Conservation (phyloP, 2,888 invertebrate species). For the Xanthorhoe spadicearia region DNA sequence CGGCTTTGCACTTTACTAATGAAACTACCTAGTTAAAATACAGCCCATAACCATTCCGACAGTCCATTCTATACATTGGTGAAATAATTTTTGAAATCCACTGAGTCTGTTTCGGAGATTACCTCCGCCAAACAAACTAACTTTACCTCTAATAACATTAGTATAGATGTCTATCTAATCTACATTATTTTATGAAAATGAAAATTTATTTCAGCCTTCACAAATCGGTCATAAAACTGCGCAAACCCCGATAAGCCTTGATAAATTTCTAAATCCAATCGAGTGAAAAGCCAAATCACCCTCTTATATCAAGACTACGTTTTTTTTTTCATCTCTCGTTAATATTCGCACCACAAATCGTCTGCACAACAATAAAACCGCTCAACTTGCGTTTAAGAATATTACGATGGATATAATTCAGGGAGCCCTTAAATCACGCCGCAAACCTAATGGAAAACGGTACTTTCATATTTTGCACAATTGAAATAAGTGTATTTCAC, state of each 20-base stretch:
- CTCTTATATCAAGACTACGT: constrained; percentile 7
- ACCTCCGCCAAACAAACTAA: no score
- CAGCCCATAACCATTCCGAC: no score
- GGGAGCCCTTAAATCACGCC: constrained; percentile 64
- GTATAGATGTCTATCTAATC: no score
- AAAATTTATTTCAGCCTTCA: not conserved
- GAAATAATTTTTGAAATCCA: no score
- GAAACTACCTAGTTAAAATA: no score
- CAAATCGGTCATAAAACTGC: not conserved
- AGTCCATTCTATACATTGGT: no score
- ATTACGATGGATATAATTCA: constrained; percentile 63
- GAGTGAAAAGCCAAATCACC: constrained; percentile 9
- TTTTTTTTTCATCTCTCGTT: constrained; percentile 14
- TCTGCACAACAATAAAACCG: constrained; percentile 52
- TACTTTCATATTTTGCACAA: constrained; percentile 63
- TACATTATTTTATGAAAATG: not conserved
- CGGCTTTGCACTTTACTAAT: no score
- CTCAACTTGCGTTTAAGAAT: constrained; percentile 54
- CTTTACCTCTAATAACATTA: no score
- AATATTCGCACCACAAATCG: constrained; percentile 41
- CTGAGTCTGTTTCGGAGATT: no score
- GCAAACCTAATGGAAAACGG: constrained; percentile 66
- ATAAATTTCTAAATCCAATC: constrained; percentile 6
- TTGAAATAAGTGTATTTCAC: constrained; percentile 55
- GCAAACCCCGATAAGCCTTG: not conserved